phyloP scores from a whole-genome alignment of 2,797 vertebrate species.

The Clarias laeviceps region DNA sequence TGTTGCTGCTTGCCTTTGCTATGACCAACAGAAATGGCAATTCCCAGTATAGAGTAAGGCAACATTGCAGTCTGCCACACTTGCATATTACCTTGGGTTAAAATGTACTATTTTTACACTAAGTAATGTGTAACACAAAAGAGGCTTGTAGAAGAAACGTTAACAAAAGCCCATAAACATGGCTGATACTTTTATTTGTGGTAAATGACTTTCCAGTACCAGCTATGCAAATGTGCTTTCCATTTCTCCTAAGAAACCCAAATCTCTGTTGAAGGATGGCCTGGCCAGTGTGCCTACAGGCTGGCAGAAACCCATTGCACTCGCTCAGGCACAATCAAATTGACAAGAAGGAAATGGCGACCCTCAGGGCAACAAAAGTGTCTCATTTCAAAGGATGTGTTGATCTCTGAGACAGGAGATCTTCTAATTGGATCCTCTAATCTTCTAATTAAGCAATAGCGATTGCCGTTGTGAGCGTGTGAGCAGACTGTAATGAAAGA shows the following conservation, averaged over 20 bases:
- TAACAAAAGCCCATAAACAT: neutral
- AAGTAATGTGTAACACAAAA: conserved; percentile 25
- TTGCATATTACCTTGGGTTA: conserved; percentile 34
- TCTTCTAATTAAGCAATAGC: conserved; percentile 78
- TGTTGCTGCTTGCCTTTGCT: conserved; percentile 49
- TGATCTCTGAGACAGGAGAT: conserved; percentile 74
- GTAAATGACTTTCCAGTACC: conserved; percentile 27
- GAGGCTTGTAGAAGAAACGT: conserved; percentile 22
- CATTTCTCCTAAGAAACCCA: conserved; percentile 19
- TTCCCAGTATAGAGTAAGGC: conserved; percentile 22
- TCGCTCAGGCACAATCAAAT: conserved; percentile 64
- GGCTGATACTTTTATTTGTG: conserved; percentile 22
- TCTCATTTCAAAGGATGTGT: conserved; percentile 73
- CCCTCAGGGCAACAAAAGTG: conserved; percentile 58
- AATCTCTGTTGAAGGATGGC: conserved; percentile 38
- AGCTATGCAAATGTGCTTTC: conserved; percentile 37
- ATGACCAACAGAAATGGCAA: conserved; percentile 37
- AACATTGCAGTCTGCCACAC: conserved; percentile 20
- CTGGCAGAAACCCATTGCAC: conserved; percentile 54
- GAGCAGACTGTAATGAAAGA: conserved; percentile 67
- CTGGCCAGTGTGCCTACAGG: conserved; percentile 47
- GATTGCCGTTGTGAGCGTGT: conserved; percentile 65
- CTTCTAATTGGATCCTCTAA: conserved; percentile 81
- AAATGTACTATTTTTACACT: conserved; percentile 31
- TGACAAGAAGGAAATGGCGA: conserved; percentile 54